phyloP scores from a whole-genome alignment of 92 coral and sea anemone species.

The Chrysogorgia sp. region DNA sequence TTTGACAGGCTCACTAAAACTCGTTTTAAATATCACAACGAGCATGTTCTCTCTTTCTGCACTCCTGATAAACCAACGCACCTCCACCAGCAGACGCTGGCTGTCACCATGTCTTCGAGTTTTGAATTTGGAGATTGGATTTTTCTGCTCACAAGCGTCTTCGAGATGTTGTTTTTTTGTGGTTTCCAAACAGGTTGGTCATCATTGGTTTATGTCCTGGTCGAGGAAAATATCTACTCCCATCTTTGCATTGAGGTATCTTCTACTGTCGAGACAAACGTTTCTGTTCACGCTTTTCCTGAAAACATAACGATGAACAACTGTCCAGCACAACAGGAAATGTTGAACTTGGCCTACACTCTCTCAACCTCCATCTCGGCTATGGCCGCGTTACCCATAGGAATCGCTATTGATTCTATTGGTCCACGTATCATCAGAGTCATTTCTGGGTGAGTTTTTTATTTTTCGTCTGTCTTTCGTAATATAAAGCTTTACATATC shows the following conservation, averaged over 20 bases:
- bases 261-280: not conserved
- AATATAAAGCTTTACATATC: not conserved
- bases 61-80: not conserved
- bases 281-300: not conserved
- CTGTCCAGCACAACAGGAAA: conserved; percentile 42
- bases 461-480: not conserved
- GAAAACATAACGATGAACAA: conserved; percentile 13
- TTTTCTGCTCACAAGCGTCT: conserved; percentile 35
- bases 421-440: conserved; percentile 22
- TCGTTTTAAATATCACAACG: conserved; percentile 22
- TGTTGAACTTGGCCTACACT: conserved; percentile 40
- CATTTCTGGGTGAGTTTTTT: conserved; percentile 13
- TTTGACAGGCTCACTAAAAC: conserved; percentile 33
- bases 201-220: conserved; percentile 19
- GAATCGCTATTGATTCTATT: conserved; percentile 8
- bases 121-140: conserved; percentile 38
- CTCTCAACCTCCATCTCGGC: conserved; percentile 22
- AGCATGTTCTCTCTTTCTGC: not conserved
- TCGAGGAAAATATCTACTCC: conserved; percentile 34
- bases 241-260: conserved; percentile 13
- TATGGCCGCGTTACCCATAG: conserved; percentile 25
- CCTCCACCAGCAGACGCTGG: not conserved
- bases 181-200: conserved; percentile 47
- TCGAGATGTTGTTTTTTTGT: conserved; percentile 33
- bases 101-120: conserved; percentile 18